Conservation (phyloP, 1,140 invertebrate genomes). For the Drosophila lini region DNA sequence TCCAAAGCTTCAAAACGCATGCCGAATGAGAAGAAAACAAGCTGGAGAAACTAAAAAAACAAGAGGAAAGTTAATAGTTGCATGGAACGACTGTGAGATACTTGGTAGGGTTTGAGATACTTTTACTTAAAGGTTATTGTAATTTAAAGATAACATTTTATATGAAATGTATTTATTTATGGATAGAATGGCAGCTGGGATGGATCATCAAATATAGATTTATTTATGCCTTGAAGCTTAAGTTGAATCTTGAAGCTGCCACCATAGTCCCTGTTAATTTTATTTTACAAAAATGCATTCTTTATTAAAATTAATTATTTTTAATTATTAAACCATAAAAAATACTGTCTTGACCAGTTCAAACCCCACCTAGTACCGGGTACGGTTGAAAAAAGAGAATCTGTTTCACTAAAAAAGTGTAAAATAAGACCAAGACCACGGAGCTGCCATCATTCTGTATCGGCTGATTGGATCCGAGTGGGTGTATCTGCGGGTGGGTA, state of each 20-base stretch:
- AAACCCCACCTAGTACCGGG: not conserved
- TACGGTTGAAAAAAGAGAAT: not conserved
- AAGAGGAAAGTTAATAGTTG: not conserved
- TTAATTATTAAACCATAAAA: not conserved
- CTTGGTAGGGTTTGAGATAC: not conserved
- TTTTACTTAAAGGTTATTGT: too few relatives aligned
- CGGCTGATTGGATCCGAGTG: slow-evolving; percentile 30
- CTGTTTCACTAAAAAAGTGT: slow-evolving; percentile 5
- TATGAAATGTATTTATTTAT: not conserved
- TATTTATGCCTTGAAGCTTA: not conserved
- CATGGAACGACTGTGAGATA: not conserved
- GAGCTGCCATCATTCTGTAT: slow-evolving; percentile 3
- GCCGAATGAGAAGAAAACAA: slow-evolving; percentile 4
- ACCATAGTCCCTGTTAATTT: too few relatives aligned
- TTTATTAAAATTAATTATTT: too few relatives aligned
- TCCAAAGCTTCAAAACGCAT: slow-evolving; percentile 4
- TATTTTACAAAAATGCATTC: not conserved
- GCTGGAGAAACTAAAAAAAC: slow-evolving; percentile 3
- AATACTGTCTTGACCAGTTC: not conserved
- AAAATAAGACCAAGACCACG: slow-evolving; percentile 16
- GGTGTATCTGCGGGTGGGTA: not conserved
- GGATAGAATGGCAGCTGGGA: not conserved
- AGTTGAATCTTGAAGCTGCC: too few relatives aligned
- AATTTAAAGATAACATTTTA: not conserved
- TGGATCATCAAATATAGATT: not conserved